Conservation (phyloP, 1,140 invertebrate genomes). For the Pseudachorutes palmiensis region DNA sequence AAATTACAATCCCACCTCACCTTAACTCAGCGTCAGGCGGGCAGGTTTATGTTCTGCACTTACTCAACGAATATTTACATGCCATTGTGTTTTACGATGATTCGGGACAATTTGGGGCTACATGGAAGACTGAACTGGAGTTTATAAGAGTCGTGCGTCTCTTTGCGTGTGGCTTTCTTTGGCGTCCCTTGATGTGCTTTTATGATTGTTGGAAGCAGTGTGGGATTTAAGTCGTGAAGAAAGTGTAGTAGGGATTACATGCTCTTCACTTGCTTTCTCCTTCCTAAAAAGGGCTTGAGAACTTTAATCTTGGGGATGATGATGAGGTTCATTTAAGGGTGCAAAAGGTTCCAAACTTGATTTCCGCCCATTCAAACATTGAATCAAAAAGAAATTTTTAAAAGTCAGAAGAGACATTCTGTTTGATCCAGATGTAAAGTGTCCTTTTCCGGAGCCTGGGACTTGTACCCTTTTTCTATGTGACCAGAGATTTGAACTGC, state of each 20-base stretch:
- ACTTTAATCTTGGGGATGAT: not conserved
- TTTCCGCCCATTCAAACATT: not conserved
- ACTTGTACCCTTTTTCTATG: not conserved
- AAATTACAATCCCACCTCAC: constrained; percentile 1
- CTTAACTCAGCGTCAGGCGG: constrained; percentile 3
- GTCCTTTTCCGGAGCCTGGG: not conserved
- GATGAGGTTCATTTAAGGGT: not conserved
- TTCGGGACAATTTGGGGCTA: not conserved
- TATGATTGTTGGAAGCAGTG: no score
- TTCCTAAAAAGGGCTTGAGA: not conserved
- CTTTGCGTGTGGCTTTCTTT: no score
- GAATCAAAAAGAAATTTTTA: not conserved
- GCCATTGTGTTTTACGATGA: not conserved
- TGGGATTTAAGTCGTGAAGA: no score
- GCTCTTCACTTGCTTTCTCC: not conserved
- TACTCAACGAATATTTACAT: not conserved
- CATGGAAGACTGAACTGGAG: not conserved
- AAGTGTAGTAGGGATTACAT: not conserved
- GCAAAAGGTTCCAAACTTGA: not conserved
- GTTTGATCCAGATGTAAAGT: not conserved
- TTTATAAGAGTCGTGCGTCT: no score
- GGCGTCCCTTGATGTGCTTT: no score
- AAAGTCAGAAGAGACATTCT: no score
- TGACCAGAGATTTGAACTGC: not conserved
- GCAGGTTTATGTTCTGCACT: not conserved